These are phyloP conservation scores for Neotoma lepida DNA, from an alignment of 2,113 vertebrate genomes.

Conservation along the genomic window DNA sequence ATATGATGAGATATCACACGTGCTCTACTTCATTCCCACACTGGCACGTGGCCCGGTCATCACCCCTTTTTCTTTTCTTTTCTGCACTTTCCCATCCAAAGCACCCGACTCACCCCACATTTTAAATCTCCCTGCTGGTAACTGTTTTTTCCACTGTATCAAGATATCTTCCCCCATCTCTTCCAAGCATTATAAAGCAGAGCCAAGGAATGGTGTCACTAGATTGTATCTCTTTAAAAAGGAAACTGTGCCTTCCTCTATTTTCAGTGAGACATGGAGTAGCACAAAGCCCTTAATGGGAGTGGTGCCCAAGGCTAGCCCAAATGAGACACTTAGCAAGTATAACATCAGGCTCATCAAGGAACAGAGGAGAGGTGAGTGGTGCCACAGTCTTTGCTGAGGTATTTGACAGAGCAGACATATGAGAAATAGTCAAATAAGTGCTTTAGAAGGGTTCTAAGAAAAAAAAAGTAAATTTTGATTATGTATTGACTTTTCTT, in stretches of 20 bases:
- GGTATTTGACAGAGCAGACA: conserved; percentile 19
- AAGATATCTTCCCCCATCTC: not conserved
- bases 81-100: not conserved
- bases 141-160: not conserved
- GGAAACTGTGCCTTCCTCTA: not conserved
- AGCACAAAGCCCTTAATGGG: not conserved
- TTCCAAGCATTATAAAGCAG: not conserved
- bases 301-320: not conserved
- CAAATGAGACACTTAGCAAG: not conserved
- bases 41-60: not conserved
- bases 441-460: not conserved
- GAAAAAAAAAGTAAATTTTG: conserved; percentile 35
- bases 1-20: not conserved
- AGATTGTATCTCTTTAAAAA: not conserved
- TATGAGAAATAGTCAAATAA: conserved; percentile 49
- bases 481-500: conserved; percentile 62
- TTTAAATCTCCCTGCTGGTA: not conserved
- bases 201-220: not conserved
- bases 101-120: not conserved
- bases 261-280: not conserved
- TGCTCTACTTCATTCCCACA: not conserved
- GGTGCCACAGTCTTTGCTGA: not conserved
- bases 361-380: not conserved
- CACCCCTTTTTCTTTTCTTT: not conserved
- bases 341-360: not conserved